phyloP scores from a whole-genome alignment of 2,797 vertebrate species.

The Sebastes alutus region DNA sequence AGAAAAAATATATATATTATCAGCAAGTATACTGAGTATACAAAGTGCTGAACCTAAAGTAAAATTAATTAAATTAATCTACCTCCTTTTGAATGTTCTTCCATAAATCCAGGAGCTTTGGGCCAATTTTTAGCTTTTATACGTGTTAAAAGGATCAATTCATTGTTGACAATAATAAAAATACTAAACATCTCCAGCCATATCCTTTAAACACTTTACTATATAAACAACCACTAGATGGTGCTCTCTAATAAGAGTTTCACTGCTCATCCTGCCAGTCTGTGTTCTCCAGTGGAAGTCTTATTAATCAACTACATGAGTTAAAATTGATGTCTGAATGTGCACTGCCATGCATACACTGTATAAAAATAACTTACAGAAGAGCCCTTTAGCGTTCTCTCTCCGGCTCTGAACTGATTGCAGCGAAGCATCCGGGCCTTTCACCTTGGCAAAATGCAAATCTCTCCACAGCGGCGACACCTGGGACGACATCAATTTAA shows the following conservation, averaged over 20 bases:
- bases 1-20: too few species aligned
- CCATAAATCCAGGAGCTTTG: too few species aligned
- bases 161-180: neutral
- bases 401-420: conserved; percentile 39
- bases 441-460: conserved; percentile 70
- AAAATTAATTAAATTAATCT: too few species aligned
- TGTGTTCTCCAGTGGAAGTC: neutral
- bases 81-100: too few species aligned
- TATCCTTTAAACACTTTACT: too few species aligned
- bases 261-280: neutral
- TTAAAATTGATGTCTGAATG: conserved; percentile 39
- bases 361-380: conserved; percentile 47
- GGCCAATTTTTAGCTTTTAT: neutral
- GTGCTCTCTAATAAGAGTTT: conserved; percentile 36
- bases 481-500: conserved; percentile 62
- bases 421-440: conserved; percentile 44
- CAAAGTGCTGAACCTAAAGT: too few species aligned
- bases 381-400: conserved; percentile 36
- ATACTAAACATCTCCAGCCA: too few species aligned
- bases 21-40: too few species aligned
- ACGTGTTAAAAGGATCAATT: neutral
- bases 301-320: conserved; percentile 47
- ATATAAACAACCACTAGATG: conserved; percentile 59
- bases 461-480: conserved; percentile 34
- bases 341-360: conserved; percentile 15